Conservation (phyloP, 2,113 vertebrate genomes). For the Thryonomys swinderianus region DNA sequence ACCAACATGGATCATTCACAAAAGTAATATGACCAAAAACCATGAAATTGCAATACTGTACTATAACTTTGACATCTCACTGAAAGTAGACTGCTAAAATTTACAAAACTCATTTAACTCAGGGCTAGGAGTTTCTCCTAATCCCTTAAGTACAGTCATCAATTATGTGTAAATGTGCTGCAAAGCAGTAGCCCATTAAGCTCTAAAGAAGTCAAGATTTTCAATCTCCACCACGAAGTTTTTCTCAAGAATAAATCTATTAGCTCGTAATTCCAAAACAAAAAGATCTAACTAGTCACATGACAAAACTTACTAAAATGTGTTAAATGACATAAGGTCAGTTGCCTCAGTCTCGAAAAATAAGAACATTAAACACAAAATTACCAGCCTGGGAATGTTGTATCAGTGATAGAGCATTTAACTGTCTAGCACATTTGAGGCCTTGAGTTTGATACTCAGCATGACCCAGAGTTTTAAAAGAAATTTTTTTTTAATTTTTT, state of each 20-base stretch:
- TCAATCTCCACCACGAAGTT: neutral
- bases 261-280: constrained; percentile 47
- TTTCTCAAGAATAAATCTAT: no score
- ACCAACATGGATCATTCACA: neutral
- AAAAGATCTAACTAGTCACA: neutral
- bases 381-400: neutral
- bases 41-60: neutral
- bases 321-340: neutral
- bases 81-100: constrained; percentile 51
- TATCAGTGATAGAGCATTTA: neutral
- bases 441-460: neutral
- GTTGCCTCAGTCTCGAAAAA: constrained; percentile 26
- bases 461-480: neutral
- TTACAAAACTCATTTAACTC: constrained; percentile 44
- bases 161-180: neutral
- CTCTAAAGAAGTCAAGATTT: neutral
- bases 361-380: neutral
- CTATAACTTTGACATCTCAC: neutral
- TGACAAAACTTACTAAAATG: constrained; percentile 44
- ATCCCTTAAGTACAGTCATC: neutral
- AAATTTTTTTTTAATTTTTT: neutral
- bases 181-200: neutral
- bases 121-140: neutral
- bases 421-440: neutral
- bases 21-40: constrained; percentile 49